Evolutionary conservation across 2,113 vertebrate genomes (phyloP).

Genomic region (Cariama cristata): DNA sequence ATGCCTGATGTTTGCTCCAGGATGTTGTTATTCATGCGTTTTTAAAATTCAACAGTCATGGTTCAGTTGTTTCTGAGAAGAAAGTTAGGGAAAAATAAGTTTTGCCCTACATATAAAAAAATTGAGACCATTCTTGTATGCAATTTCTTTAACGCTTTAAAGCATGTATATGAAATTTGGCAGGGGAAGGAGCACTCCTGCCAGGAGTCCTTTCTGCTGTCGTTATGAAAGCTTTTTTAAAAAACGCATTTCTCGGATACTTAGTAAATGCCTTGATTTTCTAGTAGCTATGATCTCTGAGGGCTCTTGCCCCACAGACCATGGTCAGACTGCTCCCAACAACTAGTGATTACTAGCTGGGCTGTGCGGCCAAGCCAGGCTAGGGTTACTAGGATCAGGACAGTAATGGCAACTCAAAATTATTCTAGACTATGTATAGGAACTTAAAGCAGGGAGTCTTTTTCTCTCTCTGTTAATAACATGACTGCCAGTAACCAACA

Average conservation of each 20-base stretch:
- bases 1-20: constrained; percentile 2
- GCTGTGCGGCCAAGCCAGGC: background rate
- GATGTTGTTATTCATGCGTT: background rate
- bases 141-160: background rate
- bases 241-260: background rate
- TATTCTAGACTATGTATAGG: background rate
- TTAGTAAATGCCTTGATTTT: background rate
- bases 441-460: background rate
- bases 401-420: background rate
- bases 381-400: background rate
- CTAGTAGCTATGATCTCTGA: background rate
- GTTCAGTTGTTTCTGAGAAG: constrained; percentile 24
- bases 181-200: background rate
- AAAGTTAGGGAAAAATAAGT: background rate
- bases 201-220: background rate
- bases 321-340: background rate
- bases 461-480: background rate
- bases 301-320: background rate
- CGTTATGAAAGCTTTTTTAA: background rate
- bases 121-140: background rate
- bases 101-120: background rate
- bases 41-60: constrained; percentile 32
- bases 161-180: background rate
- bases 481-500: background rate
- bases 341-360: background rate